These are phyloP conservation scores for Cataglyphis cursor DNA, from an alignment of 2,888 invertebrate genomes.

Conservation along the genomic window DNA sequence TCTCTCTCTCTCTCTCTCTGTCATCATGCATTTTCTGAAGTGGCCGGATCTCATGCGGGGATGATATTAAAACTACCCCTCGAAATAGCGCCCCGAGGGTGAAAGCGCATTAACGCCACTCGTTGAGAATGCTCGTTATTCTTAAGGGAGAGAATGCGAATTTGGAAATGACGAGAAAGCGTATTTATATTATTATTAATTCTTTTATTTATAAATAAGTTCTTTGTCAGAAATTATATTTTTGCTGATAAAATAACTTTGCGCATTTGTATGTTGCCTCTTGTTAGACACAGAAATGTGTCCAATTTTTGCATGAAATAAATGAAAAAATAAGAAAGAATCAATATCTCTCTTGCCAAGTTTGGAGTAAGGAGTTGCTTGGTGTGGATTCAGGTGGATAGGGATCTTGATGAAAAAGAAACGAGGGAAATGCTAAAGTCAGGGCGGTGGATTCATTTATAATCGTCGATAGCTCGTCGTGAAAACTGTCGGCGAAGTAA, in stretches of 20 bases:
- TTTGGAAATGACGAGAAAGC: conserved; percentile 19
- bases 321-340: conserved; percentile 14
- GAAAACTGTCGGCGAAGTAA: conserved; percentile 50
- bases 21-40: conserved; percentile 75
- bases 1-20: conserved; percentile 37
- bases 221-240: neutral
- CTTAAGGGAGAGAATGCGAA: conserved; percentile 21
- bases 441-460: conserved; percentile 43
- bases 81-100: conserved; percentile 17
- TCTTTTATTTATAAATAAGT: neutral
- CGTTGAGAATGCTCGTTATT: conserved; percentile 1
- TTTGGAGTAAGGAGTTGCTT: neutral
- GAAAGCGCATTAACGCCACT: conserved; percentile 35
- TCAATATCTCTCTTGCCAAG: conserved; percentile 7
- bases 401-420: conserved; percentile 12
- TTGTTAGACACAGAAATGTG: neutral
- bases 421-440: conserved; percentile 17
- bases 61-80: conserved; percentile 75
- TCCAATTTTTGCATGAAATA: neutral
- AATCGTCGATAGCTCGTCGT: conserved; percentile 40
- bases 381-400: neutral
- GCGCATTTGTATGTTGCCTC: neutral
- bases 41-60: conserved; percentile 69
- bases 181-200: neutral
- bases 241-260: neutral